Percentiles rank a stretch among this genome's conserved stretches.
phyloP scores from a whole-genome alignment of 2,113 vertebrate species.

The Tor tambroides region DNA sequence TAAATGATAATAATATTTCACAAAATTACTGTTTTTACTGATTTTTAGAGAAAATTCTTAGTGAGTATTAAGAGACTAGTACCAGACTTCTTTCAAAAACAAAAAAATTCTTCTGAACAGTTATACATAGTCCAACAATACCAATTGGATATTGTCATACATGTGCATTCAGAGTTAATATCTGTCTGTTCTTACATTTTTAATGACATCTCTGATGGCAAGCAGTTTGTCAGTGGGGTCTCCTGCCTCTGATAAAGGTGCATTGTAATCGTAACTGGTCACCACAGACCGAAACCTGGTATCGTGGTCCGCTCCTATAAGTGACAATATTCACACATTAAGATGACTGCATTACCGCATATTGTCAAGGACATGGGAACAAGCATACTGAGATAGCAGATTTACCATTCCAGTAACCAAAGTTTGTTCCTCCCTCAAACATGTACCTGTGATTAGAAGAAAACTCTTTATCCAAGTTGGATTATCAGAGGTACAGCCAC shows the following conservation, averaged over 20 bases:
- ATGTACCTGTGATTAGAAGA: slow-evolving; percentile 85
- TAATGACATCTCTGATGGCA: slow-evolving; percentile 86
- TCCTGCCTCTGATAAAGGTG: slow-evolving; percentile 92
- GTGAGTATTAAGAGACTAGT: neutral
- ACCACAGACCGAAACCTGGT: slow-evolving; percentile 85
- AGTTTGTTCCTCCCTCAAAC: slow-evolving; percentile 98
- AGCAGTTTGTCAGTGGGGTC: slow-evolving; percentile 91
- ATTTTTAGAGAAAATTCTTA: neutral
- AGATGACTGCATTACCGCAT: neutral
- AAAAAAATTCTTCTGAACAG: neutral
- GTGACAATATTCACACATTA: neutral
- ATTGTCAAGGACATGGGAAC: neutral
- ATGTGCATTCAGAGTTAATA: neutral
- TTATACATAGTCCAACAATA: neutral
- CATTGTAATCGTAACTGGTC: slow-evolving; percentile 98
- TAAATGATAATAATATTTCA: too few species aligned
- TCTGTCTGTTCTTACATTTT: slow-evolving; percentile 72
- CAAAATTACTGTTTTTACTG: too few species aligned
- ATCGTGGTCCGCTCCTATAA: slow-evolving; percentile 91
- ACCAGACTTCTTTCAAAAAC: neutral
- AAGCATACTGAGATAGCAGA: neutral
- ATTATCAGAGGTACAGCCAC: neutral
- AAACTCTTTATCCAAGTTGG: neutral
- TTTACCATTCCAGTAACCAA: slow-evolving; percentile 97
- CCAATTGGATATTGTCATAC: neutral